Evolutionary conservation across 2,888 invertebrate species (phyloP).

Genomic region (Aphidoletes aphidimyza): DNA sequence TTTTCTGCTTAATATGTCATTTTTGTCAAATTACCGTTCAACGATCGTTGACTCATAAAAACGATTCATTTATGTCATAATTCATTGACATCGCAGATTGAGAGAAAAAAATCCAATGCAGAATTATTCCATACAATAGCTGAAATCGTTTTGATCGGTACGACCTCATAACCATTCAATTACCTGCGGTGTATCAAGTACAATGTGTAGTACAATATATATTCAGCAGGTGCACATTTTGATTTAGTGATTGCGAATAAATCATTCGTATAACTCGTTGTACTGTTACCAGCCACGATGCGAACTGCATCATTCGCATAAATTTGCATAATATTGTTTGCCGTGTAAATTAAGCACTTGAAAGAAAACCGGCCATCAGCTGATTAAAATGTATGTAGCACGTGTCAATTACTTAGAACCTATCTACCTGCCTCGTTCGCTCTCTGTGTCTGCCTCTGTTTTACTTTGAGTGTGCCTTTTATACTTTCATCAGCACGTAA

Average conservation of each 20-base stretch:
- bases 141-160: neutral
- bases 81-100: constrained; percentile 15
- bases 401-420: constrained; percentile 27
- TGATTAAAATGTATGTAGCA: constrained; percentile 36
- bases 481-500: too few relatives aligned
- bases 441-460: too few relatives aligned
- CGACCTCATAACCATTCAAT: constrained; percentile 28
- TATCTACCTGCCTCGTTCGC: too few relatives aligned
- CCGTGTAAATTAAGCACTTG: constrained; percentile 25
- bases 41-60: neutral
- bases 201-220: too few relatives aligned
- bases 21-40: neutral
- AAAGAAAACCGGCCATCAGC: neutral
- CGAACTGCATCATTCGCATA: neutral
- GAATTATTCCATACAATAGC: neutral
- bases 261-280: neutral
- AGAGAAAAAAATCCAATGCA: neutral
- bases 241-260: neutral
- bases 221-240: neutral
- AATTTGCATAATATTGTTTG: neutral
- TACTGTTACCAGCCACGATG: neutral
- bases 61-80: neutral
- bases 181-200: neutral
- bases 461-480: too few relatives aligned
- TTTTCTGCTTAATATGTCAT: neutral